These are phyloP conservation scores for Paedocypris micromegethes DNA, from an alignment of 2,797 vertebrate species.

Conservation along the genomic window DNA sequence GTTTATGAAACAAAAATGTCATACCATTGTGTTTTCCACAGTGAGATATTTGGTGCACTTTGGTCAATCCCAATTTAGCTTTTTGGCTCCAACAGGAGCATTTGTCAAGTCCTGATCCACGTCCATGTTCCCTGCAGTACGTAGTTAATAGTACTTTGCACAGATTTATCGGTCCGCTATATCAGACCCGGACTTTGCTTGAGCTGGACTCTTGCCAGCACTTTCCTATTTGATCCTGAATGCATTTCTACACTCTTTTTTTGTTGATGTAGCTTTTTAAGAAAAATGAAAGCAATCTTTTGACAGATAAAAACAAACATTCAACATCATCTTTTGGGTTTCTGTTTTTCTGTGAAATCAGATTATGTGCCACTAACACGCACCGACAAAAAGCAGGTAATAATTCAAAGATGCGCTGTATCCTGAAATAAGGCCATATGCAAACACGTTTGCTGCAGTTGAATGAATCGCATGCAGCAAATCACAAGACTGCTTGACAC, in stretches of 20 bases:
- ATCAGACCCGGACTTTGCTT: background rate
- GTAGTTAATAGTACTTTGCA: constrained; percentile 6
- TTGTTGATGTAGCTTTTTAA: background rate
- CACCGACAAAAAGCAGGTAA: no score
- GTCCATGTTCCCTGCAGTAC: constrained; percentile 9
- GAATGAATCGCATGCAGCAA: background rate
- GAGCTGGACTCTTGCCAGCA: constrained; percentile 1
- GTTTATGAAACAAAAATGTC: no score
- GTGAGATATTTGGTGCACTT: background rate
- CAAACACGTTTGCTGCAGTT: background rate
- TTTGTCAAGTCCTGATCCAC: constrained; percentile 1
- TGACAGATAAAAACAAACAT: no score
- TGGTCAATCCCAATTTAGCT: background rate
- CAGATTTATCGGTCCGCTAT: background rate
- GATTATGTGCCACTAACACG: no score
- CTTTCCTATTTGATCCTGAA: background rate
- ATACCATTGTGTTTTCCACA: no score
- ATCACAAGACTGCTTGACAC: constrained; percentile 2
- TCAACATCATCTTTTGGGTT: no score
- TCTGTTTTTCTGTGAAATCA: no score
- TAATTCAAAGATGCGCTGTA: no score
- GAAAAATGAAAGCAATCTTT: no score
- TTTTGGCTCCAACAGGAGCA: background rate
- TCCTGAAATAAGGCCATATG: no score
- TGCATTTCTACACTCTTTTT: background rate